Base-by-base conservation (phyloP, 2,888 invertebrate genomes). In the Acronicta aceris region DNA sequence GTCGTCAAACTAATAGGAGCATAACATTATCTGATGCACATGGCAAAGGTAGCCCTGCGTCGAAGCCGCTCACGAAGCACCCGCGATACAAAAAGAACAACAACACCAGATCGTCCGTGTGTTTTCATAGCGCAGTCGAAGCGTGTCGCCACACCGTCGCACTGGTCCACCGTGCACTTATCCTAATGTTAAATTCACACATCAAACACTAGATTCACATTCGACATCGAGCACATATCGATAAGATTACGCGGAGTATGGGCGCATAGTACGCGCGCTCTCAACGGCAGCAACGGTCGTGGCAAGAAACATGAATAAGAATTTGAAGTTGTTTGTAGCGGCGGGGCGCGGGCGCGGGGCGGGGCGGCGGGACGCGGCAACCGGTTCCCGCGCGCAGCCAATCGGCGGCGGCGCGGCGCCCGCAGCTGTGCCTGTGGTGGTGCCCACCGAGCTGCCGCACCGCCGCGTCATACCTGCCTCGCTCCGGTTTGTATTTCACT, bases 201-300 rank as follows among this genome's bases (percentile, higher is more conserved):
- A 82, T 76, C 62, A 74, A 81, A 84, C 78, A 82, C 83, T 81
- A 81, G 77, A 81, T 83, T 86, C 81, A 80, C 82, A 85, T 86
- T 85, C 74, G 85, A 82, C 83, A 85, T 86, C 84, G 83, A 87
- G 85, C 86, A 89, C 90, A 89, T 92, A 89, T 89, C 86, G 94
- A 93, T 93, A 93, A 93, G 92, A 94, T 93, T 93, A 93, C 95
- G 93, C 93, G 92, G 89, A 92, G 89, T 87, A 88, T 87, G 86
- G 82, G 86, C 83, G 81, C 85, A 82, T 56, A 68, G 81, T 81
- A 83, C 85, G 89, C 88, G 87, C 89, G 81, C 87, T 84, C 84
- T 83, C 83, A 87, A 87, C 93, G 91, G 87, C 92, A 88, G 85
- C 93, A 92, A 93, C 94, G 93, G 90, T 91, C 91, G 89, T 88